These are phyloP conservation scores for Enteromius afrohamiltoni DNA, from an alignment of 2,797 vertebrate genomes.

Conservation along the genomic window DNA sequence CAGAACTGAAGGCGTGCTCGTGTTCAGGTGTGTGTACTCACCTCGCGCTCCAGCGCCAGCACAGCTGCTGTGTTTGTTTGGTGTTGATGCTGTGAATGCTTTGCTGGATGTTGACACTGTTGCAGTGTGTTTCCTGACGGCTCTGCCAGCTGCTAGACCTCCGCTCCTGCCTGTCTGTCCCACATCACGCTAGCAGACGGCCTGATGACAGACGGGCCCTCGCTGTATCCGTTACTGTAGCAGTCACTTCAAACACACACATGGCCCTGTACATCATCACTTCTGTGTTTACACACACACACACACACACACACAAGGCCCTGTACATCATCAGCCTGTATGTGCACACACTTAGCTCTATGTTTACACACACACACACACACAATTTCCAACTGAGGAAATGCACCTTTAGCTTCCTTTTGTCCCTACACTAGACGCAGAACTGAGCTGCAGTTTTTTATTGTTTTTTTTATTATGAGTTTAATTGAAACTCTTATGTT, in stretches of 20 bases:
- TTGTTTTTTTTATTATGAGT: background rate
- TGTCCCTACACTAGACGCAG: background rate
- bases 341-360: background rate
- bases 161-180: constrained; percentile 75
- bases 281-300: background rate
- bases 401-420: background rate
- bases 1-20: constrained; percentile 65
- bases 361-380: background rate
- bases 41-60: constrained; percentile 66
- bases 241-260: constrained; percentile 61
- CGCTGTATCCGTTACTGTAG: constrained; percentile 81
- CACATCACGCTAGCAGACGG: constrained; percentile 78
- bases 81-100: constrained; percentile 56
- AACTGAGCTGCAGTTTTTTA: background rate
- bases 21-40: constrained; percentile 65
- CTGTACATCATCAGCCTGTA: background rate
- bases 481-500: background rate
- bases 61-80: constrained; percentile 74
- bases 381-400: background rate
- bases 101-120: constrained; percentile 86
- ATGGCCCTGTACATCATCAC: background rate
- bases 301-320: background rate
- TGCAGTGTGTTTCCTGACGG: constrained; percentile 83
- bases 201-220: constrained; percentile 89
- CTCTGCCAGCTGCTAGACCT: constrained; percentile 85